Evolutionary conservation across 2,888 invertebrate genomes (phyloP), one percentile per base, ranked within the genome.

Genomic region (Caenorhabditis japonica): DNA sequence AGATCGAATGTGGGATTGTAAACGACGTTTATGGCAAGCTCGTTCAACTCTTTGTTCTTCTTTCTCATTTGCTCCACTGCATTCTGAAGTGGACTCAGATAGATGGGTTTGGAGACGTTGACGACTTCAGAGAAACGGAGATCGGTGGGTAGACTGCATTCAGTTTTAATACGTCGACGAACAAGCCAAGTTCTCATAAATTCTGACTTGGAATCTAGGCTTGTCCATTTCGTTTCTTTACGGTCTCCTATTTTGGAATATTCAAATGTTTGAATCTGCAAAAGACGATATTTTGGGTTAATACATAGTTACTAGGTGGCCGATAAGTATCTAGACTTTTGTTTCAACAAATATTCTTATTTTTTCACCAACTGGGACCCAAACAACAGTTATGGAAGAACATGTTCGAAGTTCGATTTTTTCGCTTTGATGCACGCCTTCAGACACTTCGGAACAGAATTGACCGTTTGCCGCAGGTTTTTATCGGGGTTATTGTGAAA

Each of bases 151-250:
- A 80, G 69, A 19, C 39, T 44, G 12, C 72, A 68, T 0, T 5
- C 27, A 1, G 62, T 68, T 10, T 69, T 38, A 17, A 76, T 59
- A n/a, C 62, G n/a, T 19, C 68, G 41, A 39, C 76, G 70, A 23
- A 82, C 68, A 2, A 80, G 30, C 85, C 85, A 85, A 33, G 74
- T 71, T 34, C 71, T 62, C 69, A 84, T 82, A 33, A 78, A 71
- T 30, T 70, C 70, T 0, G 69, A 75, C 17, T 60, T 77, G 21
- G 70, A 61, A 23, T 82, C 83, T 7, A 83, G 33, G 21, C 60
- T 59, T 12, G 84, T 84, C 83, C 82, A 85, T 68, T 84, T 84
- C 7, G 83, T 83, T 36, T 81, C 71, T 27, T 74, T 72, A 8
- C 80, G 52, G 41, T 70, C 75, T 49, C 76, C 77, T 8, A 76